These are phyloP conservation scores for Fragum whitleyi DNA, from an alignment of 2,888 invertebrate species.

Conservation along the genomic window DNA sequence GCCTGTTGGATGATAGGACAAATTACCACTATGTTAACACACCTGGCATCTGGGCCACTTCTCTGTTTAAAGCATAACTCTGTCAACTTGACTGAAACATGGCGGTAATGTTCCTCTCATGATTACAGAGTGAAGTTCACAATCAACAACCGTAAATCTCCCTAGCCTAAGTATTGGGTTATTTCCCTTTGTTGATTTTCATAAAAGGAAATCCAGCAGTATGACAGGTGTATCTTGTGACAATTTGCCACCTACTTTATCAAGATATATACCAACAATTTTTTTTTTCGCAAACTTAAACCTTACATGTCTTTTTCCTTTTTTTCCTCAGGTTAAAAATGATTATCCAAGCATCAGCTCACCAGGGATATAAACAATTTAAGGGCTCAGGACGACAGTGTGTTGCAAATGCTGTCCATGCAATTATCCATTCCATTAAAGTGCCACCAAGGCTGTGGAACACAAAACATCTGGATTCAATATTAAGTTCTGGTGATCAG, in stretches of 20 bases:
- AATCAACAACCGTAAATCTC: neutral
- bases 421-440: constrained; percentile 13
- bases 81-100: too few relatives aligned
- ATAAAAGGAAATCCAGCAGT: too few relatives aligned
- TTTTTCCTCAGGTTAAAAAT: constrained; percentile 17
- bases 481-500: neutral
- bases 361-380: constrained; percentile 2
- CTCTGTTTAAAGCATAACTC: neutral
- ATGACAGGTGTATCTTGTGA: too few relatives aligned
- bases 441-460: constrained; percentile 1
- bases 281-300: too few relatives aligned
- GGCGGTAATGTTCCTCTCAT: too few relatives aligned
- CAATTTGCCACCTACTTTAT: too few relatives aligned
- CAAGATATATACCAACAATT: too few relatives aligned
- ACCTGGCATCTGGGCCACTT: neutral
- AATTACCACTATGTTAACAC: neutral
- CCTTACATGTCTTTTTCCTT: neutral
- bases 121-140: too few relatives aligned
- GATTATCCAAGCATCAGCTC: constrained; percentile 2
- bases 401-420: constrained; percentile 1
- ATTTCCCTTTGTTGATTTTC: too few relatives aligned
- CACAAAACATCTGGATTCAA: neutral
- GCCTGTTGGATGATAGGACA: too few relatives aligned
- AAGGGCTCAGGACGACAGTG: constrained; percentile 19
- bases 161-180: neutral